phyloP scores from a whole-genome alignment of 2,797 vertebrate genomes.

The Sitta carolinensis region DNA sequence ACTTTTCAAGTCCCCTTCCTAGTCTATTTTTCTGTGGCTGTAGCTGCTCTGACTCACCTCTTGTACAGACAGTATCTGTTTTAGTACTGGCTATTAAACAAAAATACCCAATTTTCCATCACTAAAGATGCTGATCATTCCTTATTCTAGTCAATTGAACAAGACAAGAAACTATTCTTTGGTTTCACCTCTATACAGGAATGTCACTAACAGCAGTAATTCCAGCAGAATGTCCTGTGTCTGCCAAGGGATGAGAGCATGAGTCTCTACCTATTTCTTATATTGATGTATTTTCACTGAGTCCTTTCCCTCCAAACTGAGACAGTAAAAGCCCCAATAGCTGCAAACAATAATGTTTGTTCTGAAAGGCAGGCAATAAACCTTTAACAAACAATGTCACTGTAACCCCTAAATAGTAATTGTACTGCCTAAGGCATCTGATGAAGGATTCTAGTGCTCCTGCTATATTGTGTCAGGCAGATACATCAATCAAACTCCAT shows the following conservation, averaged over 20 bases:
- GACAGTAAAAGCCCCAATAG: background rate
- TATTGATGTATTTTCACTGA: background rate
- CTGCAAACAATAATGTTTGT: conserved; percentile 47
- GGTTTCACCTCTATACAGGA: background rate
- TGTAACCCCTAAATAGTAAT: conserved; percentile 33
- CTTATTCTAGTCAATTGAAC: background rate
- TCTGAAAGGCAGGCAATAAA: conserved; percentile 37
- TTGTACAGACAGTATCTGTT: background rate
- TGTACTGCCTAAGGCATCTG: conserved; percentile 24
- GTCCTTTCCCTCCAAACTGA: background rate
- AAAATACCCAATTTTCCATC: background rate
- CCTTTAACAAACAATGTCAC: conserved; percentile 14
- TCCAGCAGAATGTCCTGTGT: background rate
- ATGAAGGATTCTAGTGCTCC: conserved; percentile 58
- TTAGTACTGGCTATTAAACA: background rate
- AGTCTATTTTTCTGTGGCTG: background rate
- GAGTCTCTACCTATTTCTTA: background rate
- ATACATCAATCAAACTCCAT: conserved; percentile 68
- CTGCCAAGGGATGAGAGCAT: background rate
- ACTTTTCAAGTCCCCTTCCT: background rate
- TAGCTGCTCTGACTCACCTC: background rate
- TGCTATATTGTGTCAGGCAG: conserved; percentile 52
- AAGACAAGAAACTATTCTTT: background rate
- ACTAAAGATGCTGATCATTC: background rate
- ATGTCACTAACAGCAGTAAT: background rate